Conservation (phyloP, 1,140 invertebrate species). For the Trachelipus rathkii region DNA sequence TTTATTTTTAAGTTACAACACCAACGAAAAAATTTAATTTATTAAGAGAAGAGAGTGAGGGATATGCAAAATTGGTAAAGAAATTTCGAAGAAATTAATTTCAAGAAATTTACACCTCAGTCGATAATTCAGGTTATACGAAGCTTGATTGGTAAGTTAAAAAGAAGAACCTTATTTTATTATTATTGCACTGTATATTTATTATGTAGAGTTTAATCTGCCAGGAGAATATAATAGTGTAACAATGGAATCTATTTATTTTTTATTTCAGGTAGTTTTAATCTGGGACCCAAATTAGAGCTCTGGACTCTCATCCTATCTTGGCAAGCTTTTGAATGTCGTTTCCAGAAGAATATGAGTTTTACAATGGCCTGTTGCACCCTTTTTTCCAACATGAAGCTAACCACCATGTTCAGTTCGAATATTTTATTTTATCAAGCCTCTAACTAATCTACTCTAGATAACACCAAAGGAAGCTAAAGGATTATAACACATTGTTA, state of each 20-base stretch:
- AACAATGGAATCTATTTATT: too few relatives aligned
- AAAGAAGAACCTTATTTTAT: too few relatives aligned
- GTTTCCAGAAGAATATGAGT: constrained; percentile 58
- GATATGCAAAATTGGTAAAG: constrained; percentile 95
- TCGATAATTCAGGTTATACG: constrained; percentile 78
- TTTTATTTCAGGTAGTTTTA: constrained; percentile 81
- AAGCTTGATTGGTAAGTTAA: constrained; percentile 76
- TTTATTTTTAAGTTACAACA: constrained; percentile 55
- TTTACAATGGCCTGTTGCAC: constrained; percentile 79
- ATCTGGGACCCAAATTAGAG: constrained; percentile 87
- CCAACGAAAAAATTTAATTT: constrained; percentile 98
- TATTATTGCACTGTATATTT: too few relatives aligned
- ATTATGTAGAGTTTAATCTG: too few relatives aligned
- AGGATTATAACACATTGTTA: too few relatives aligned
- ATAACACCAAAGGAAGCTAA: too few relatives aligned
- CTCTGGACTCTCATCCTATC: constrained; percentile 87
- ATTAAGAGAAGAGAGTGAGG: constrained; percentile 97
- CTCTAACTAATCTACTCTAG: too few relatives aligned
- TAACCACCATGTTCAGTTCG: too few relatives aligned
- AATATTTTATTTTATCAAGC: too few relatives aligned
- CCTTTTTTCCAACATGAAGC: constrained; percentile 79
- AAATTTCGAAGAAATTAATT: constrained; percentile 83
- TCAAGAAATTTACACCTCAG: constrained; percentile 58
- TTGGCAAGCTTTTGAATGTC: constrained; percentile 91
- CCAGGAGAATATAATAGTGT: too few relatives aligned